A percentile compares a stretch with the other conserved stretches of the same genome.
These are phyloP conservation scores for Umimayanthus kanabou DNA, from an alignment of 92 coral and sea anemone species.

Conservation along the genomic window DNA sequence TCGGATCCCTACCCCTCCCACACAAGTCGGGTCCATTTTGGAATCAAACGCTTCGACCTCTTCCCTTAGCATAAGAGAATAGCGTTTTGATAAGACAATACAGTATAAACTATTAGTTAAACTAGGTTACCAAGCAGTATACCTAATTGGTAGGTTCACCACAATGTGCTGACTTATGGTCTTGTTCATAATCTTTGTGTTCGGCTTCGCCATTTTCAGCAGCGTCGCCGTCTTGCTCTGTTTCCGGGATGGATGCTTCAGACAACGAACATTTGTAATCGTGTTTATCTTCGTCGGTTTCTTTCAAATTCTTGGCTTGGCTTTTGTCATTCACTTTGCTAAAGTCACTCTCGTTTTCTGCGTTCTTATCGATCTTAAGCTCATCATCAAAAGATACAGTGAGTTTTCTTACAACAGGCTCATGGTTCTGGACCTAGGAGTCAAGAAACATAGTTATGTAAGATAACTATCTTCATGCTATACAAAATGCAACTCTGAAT, in stretches of 20 bases:
- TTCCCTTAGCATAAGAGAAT: too few relatives aligned
- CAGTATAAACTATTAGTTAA: too few relatives aligned
- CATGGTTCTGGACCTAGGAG: background rate
- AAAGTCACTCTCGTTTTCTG: background rate
- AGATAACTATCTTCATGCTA: background rate
- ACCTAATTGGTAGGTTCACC: too few relatives aligned
- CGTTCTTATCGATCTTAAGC: background rate
- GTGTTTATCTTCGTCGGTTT: background rate
- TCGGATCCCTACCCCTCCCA: too few relatives aligned
- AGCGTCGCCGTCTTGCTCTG: background rate
- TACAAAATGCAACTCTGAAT: background rate
- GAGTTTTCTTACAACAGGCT: conserved; percentile 25
- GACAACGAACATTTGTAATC: background rate
- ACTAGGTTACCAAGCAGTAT: too few relatives aligned
- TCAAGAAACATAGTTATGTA: too few relatives aligned
- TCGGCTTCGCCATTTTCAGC: background rate
- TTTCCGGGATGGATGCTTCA: background rate
- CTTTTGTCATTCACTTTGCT: background rate
- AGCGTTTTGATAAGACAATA: too few relatives aligned
- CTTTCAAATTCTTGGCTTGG: background rate
- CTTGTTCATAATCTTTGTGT: too few relatives aligned
- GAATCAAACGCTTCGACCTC: too few relatives aligned
- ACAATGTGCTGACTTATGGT: too few relatives aligned
- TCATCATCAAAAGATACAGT: conserved; percentile 34
- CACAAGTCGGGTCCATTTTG: too few relatives aligned